These are phyloP conservation scores for Herpailurus yagouaroundi DNA, from an alignment of 2,113 vertebrate species.

Conservation along the genomic window DNA sequence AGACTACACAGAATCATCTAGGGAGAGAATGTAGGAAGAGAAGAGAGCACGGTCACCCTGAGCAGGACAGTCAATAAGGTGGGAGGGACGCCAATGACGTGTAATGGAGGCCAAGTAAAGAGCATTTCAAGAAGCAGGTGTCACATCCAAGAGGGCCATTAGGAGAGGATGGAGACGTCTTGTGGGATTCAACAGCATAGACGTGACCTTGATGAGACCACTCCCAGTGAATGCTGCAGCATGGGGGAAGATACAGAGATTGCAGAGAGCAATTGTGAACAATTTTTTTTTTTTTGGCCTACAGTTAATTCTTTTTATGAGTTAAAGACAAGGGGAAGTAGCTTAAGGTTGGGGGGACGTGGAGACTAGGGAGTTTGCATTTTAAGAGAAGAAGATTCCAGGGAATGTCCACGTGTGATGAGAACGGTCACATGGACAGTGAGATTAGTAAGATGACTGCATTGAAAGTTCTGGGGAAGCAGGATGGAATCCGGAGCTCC, in stretches of 20 bases:
- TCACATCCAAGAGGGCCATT: not conserved
- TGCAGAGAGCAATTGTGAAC: not conserved
- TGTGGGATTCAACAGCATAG: not conserved
- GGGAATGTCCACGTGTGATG: not conserved
- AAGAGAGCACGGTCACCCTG: not conserved
- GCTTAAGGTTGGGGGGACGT: not conserved
- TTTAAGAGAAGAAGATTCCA: not conserved
- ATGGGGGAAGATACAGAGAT: not conserved
- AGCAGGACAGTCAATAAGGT: not conserved
- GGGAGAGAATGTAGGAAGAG: not conserved
- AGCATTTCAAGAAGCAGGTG: not conserved
- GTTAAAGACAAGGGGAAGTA: not conserved
- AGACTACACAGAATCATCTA: not conserved
- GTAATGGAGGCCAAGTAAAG: not conserved
- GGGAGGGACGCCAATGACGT: not conserved
- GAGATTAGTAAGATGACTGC: not conserved
- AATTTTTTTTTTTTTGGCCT: too few species aligned
- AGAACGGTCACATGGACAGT: not conserved
- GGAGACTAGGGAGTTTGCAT: not conserved
- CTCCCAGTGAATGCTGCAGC: not conserved
- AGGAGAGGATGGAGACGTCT: not conserved
- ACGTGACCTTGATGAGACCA: not conserved
- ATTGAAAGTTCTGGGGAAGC: not conserved
- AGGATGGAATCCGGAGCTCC: not conserved
- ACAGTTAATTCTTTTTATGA: not conserved